A percentile compares a stretch with the other conserved stretches of the same genome.
phyloP scores from a whole-genome alignment of 2,113 vertebrate species.

The Anhinga anhinga region DNA sequence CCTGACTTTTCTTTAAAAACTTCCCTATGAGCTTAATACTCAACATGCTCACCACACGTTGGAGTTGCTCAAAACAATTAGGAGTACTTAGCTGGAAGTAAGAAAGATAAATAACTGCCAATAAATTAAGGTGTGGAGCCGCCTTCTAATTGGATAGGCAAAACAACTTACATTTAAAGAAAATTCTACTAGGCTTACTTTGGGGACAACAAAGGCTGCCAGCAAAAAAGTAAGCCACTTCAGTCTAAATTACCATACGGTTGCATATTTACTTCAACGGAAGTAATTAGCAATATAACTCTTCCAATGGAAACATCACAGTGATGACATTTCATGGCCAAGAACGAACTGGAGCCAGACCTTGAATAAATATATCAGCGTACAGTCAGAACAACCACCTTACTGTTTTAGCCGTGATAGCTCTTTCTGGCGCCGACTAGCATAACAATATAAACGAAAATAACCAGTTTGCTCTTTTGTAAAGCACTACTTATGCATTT shows the following conservation, averaged over 20 bases:
- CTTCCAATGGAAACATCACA: background rate
- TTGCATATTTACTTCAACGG: background rate
- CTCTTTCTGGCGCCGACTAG: background rate
- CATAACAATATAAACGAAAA: background rate
- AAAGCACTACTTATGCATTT: background rate
- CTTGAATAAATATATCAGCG: background rate
- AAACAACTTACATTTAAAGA: background rate
- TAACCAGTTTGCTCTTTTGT: background rate
- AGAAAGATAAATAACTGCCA: background rate
- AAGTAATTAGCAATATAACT: background rate
- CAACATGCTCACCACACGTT: background rate
- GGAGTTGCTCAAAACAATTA: no score
- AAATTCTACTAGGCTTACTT: background rate
- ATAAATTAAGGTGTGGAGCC: background rate
- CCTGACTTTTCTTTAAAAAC: background rate
- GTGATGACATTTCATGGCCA: background rate
- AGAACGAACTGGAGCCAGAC: background rate
- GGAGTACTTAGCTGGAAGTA: background rate
- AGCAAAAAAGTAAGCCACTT: background rate
- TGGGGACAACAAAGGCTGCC: background rate
- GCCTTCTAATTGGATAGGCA: background rate
- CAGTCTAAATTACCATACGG: background rate
- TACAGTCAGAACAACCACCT: background rate
- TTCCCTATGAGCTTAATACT: background rate
- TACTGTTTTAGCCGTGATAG: background rate